Conservation (phyloP, 2,797 vertebrate species). For the Pachyuromys duprasi region DNA sequence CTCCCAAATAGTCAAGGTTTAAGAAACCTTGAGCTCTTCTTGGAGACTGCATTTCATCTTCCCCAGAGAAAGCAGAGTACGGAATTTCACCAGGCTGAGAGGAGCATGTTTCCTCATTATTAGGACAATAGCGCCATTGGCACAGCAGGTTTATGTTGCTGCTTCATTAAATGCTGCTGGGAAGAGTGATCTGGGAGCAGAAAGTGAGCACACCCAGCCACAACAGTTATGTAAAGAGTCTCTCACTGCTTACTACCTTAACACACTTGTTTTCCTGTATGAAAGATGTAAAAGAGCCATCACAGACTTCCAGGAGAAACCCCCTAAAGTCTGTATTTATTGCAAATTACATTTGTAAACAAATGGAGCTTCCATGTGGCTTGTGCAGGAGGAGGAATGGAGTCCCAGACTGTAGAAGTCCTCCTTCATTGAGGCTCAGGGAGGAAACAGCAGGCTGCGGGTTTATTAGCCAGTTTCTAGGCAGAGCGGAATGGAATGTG, state of each 20-base stretch:
- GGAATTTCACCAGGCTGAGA: constrained; percentile 58
- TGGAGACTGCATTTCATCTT: constrained; percentile 54
- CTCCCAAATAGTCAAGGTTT: constrained; percentile 39
- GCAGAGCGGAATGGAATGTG: not conserved
- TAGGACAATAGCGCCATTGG: constrained; percentile 29
- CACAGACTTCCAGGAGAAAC: constrained; percentile 14
- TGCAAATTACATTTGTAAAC: constrained; percentile 3
- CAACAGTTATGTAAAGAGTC: constrained; percentile 31
- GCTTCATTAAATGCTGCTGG: constrained; percentile 48
- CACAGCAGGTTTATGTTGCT: constrained; percentile 42
- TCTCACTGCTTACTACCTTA: not conserved
- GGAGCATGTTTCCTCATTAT: constrained; percentile 59
- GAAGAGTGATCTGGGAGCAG: constrained; percentile 58
- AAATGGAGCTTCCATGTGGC: not conserved
- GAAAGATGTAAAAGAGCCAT: not conserved
- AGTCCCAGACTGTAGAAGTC: not conserved
- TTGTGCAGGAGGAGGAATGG: not conserved
- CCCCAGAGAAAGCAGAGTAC: not conserved
- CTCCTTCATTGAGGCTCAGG: not conserved
- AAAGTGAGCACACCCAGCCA: constrained; percentile 5
- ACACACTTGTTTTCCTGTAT: not conserved
- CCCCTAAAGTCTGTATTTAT: not conserved
- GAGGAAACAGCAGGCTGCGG: not conserved
- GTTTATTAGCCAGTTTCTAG: constrained; percentile 36
- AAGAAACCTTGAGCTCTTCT: constrained; percentile 56